Evolutionary conservation across 2,797 vertebrate species (phyloP).

Genomic region (Bradypodion ventrale): DNA sequence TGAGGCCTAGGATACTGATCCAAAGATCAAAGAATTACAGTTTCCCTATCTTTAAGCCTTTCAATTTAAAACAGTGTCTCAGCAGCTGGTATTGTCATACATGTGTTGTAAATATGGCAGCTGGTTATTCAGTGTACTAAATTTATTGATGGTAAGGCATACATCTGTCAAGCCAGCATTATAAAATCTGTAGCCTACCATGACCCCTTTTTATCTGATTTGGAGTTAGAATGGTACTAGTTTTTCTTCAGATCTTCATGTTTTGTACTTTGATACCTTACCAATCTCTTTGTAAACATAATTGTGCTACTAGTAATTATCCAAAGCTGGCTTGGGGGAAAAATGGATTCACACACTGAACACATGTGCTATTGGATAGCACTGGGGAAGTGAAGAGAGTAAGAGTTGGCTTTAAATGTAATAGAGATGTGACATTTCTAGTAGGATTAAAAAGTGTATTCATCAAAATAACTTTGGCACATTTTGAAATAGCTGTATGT

Average conservation of each 20-base stretch:
- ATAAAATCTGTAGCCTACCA: background rate
- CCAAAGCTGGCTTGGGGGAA: background rate
- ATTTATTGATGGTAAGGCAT: background rate
- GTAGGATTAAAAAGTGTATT: constrained; percentile 48
- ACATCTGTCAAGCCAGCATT: background rate
- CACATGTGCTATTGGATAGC: constrained; percentile 35
- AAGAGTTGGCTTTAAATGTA: constrained; percentile 13
- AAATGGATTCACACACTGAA: background rate
- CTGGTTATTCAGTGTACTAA: background rate
- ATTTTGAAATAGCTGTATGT: constrained; percentile 51
- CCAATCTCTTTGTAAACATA: background rate
- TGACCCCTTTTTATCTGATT: background rate
- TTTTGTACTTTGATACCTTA: background rate
- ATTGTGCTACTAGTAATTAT: background rate
- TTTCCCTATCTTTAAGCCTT: too few relatives aligned
- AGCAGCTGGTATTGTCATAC: background rate
- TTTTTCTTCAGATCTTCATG: background rate
- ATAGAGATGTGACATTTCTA: constrained; percentile 41
- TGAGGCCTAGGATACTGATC: too few relatives aligned
- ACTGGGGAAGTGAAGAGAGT: constrained; percentile 27
- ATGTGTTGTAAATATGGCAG: background rate
- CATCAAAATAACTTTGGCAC: constrained; percentile 43
- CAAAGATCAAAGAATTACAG: too few relatives aligned
- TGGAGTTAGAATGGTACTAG: background rate
- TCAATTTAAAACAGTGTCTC: background rate